Base-by-base conservation (phyloP, 2,113 vertebrate species). In the Bucco capensis region DNA sequence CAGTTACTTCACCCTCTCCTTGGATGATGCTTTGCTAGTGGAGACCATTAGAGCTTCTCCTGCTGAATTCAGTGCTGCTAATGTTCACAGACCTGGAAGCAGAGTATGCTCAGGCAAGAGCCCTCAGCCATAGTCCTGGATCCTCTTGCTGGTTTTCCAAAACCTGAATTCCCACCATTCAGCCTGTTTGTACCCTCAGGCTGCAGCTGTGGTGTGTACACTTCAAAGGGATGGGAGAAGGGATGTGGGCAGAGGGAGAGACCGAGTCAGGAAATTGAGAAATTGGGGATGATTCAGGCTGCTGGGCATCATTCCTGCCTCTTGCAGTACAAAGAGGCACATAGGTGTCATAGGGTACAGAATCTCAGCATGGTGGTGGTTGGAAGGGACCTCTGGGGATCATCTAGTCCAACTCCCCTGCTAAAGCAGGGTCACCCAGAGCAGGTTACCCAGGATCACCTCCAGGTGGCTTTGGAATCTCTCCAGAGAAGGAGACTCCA, bases 131-230 rank as follows among this genome's bases (percentile, higher is more conserved):
- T 5, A 5, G 30, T 35, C 30, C 51, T 47, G 51, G 13, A 25
- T 66, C 47, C 42, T 70, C 19, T 49, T 56, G 22, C 42, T 70
- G 16, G 3, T 60, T 51, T 80, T 62, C 42, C 38, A 89, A 73
- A 54, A 13, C 24, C 86, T 38, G 14, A 47, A 23, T 77, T 88
- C 51, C 70, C 19, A 19, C 33, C 35, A 14, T n/a, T 14, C 44
- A 44, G 33, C 19, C 60, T 50, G 25, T 62, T 19, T 58, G 65
- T 51, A 58, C 13, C 47, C 58, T 51, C 28, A 37, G 10, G 35
- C 17, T 89, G 46, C 67, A 81, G 30, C 33, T 82, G 35, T 5
- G 30, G 8, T 57, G 11, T 8, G 18, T 35, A 33, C 0, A 0
- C 27, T 42, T 19, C 33, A 40, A 25, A 2, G 6, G 67, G 49